Conservation (phyloP, 2,797 vertebrate species). For the Luscinia luscinia region DNA sequence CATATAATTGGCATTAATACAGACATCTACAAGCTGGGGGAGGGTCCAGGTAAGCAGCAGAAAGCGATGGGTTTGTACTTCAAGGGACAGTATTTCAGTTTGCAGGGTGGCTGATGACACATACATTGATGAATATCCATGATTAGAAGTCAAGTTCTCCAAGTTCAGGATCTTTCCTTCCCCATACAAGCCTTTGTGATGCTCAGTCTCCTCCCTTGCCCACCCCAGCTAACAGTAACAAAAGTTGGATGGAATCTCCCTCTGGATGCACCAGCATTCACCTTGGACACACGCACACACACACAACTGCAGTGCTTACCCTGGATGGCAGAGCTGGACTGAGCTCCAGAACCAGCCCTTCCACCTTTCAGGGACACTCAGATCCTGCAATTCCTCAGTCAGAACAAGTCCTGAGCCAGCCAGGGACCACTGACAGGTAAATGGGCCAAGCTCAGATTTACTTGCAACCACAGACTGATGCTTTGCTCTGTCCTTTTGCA, state of each 20-base stretch:
- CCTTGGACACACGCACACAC: too few relatives aligned
- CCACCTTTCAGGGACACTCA: fast-evolving
- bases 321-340: background rate
- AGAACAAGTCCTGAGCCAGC: background rate
- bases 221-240: too few relatives aligned
- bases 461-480: fast-evolving
- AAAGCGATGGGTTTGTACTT: background rate
- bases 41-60: background rate
- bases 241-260: background rate
- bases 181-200: background rate
- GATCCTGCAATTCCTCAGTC: fast-evolving
- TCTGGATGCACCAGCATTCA: background rate
- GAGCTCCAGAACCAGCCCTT: background rate
- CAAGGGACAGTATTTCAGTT: background rate
- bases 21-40: background rate
- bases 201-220: background rate
- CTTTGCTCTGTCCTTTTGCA: background rate
- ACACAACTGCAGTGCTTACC: background rate
- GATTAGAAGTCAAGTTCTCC: background rate
- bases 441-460: background rate
- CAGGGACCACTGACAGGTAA: background rate
- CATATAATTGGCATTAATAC: background rate
- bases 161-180: background rate
- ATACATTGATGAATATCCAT: fast-evolving
- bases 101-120: background rate